These are phyloP conservation scores for Coelogynopora nodosa DNA, from an alignment of 2,888 invertebrate genomes.

Conservation along the genomic window DNA sequence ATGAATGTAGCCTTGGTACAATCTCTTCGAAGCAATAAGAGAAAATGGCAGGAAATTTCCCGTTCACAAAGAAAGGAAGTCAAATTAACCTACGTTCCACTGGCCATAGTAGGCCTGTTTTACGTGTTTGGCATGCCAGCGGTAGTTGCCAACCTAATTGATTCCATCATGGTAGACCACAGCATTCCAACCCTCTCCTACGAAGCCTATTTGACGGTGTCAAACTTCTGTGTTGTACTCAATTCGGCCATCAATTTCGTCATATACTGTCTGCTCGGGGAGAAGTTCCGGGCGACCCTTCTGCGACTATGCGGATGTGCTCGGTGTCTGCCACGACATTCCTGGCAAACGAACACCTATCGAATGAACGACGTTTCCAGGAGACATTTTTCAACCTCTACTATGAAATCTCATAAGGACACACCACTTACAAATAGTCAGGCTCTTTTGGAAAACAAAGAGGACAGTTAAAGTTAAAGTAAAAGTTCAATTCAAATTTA, in stretches of 20 bases:
- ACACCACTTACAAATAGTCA: not conserved
- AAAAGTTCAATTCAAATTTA: too few relatives aligned
- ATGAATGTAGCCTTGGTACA: conserved; percentile 50
- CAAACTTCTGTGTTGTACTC: conserved; percentile 84
- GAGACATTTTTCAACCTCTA: not conserved
- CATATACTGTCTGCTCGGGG: conserved; percentile 90
- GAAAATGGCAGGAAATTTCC: conserved; percentile 50
- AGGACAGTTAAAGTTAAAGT: not conserved
- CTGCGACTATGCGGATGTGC: conserved; percentile 34
- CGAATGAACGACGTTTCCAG: not conserved
- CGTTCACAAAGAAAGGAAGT: conserved; percentile 50
- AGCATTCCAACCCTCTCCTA: not conserved
- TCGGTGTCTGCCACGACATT: not conserved
- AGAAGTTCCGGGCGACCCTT: conserved; percentile 70
- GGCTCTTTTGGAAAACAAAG: not conserved
- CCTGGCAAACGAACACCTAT: not conserved
- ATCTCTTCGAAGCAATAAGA: conserved; percentile 49
- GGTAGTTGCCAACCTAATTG: conserved; percentile 50
- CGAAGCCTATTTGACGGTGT: conserved; percentile 56
- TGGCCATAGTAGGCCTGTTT: conserved; percentile 51
- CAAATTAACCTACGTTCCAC: conserved; percentile 51
- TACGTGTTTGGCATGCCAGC: conserved; percentile 51
- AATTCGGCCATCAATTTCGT: conserved; percentile 93
- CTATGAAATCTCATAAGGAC: not conserved
- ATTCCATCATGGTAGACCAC: conserved; percentile 47